Percentiles rank a stretch among this genome's conserved stretches.
Conservation (phyloP, 2,797 vertebrate species). For the Sebastes flavidus region DNA sequence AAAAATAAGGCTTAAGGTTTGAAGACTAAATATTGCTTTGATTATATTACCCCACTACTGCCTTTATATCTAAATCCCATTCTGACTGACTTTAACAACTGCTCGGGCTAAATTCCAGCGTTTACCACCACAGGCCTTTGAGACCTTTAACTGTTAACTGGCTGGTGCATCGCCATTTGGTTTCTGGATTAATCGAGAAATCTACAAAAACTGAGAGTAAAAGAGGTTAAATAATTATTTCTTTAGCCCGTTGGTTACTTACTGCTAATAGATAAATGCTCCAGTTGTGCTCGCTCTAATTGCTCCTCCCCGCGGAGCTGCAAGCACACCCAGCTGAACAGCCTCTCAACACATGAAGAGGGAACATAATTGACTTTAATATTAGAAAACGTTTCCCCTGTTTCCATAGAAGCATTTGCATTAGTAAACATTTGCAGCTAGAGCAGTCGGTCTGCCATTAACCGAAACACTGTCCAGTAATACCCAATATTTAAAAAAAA, state of each 20-base stretch:
- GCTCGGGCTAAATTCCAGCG: background rate
- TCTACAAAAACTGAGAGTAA: background rate
- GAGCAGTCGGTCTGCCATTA: constrained; percentile 1
- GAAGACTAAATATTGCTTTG: background rate
- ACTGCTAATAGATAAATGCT: constrained; percentile 21
- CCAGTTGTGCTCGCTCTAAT: constrained; percentile 33
- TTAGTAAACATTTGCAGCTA: constrained; percentile 28
- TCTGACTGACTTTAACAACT: background rate
- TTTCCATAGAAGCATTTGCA: constrained; percentile 38
- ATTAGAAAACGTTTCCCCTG: constrained; percentile 11
- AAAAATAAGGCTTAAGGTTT: too few relatives aligned
- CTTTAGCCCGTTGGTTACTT: background rate
- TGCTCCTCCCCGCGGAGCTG: constrained; percentile 42
- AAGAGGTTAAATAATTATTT: constrained; percentile 16
- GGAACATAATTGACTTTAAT: constrained; percentile 15
- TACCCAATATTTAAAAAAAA: background rate
- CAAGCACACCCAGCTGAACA: constrained; percentile 33
- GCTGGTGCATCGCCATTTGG: background rate
- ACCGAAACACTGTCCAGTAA: background rate
- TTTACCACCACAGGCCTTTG: background rate
- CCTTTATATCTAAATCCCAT: background rate
- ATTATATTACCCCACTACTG: background rate
- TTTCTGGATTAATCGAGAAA: background rate
- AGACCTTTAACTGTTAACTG: background rate
- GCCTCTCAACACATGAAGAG: constrained; percentile 34